Evolutionary conservation across 2,888 invertebrate genomes (phyloP).

Genomic region (Andrena camellia): DNA sequence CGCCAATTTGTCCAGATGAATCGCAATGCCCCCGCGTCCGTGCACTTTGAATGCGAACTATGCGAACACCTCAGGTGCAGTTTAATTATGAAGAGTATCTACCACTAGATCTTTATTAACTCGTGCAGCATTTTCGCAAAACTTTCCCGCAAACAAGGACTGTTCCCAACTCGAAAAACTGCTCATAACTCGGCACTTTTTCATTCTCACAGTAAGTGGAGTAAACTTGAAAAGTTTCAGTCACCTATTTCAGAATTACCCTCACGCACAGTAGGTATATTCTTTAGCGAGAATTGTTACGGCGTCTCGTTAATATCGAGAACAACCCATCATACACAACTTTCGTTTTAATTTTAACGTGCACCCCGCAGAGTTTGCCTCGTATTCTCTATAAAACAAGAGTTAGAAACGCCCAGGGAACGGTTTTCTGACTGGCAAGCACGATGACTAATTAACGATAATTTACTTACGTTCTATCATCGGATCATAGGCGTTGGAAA

Average conservation of each 20-base stretch:
- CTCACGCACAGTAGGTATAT: neutral
- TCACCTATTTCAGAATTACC: no score
- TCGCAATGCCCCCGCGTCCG: no score
- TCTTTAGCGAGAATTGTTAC: neutral
- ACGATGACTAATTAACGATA: constrained; percentile 52
- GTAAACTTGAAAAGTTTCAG: neutral
- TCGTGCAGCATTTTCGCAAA: neutral
- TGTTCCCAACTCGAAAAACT: neutral
- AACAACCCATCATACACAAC: neutral
- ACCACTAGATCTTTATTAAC: neutral
- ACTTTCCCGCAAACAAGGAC: neutral
- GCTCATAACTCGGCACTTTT: neutral
- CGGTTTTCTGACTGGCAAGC: constrained; percentile 42
- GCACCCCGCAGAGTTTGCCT: neutral
- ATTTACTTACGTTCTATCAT: constrained; percentile 32
- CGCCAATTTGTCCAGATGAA: neutral
- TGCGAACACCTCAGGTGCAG: neutral
- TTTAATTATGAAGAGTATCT: neutral
- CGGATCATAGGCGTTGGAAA: constrained; percentile 22
- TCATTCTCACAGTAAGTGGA: neutral
- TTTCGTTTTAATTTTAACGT: neutral
- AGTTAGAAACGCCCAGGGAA: neutral
- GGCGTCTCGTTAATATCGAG: neutral
- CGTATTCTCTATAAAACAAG: neutral
- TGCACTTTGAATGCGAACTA: neutral